Evolutionary conservation across 1,140 invertebrate genomes (phyloP), one percentile per base, ranked within the genome.

Genomic region (Trypoxylus dichotomus): DNA sequence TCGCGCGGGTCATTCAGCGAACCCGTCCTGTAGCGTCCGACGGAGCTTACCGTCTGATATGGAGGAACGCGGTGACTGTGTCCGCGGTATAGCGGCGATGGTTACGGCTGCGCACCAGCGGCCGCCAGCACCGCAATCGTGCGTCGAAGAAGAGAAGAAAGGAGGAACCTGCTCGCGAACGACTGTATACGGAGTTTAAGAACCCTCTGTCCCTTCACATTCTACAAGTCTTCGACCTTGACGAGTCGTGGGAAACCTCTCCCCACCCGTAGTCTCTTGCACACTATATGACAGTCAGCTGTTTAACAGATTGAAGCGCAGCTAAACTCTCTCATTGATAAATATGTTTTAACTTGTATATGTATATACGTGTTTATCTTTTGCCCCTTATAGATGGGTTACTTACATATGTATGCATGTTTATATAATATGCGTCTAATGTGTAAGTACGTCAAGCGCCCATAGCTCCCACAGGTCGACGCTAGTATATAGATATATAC

Each of bases 221-320:
- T 68, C 60, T 68, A 68, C 60, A 68, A 68, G 60, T 68, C 60
- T 68, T 68, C 60, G 60, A 68, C 60, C 60, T 68, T 68, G 60
- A 68, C 60, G 21, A 68, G 60, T 68, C 60, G 60, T 68, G 60
- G 60, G 60, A 68, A 68, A 68, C 60, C 60, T 68, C 60, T 29
- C 60, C 60, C 60, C 60, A 68, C 60, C 47, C 19, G 47, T 68
- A 24, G 19, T 13, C 24, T 68, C 60, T 24, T 68, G 60, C 60
- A 68, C 21, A 68, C 60, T 54, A 54, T 54, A 68, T 68, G 60
- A 68, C 60, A 68, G 60, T 68, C 60, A 68, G 60, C 60, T 68
- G 60, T 68, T 68, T 68, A 68, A 68, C 60, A 68, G 60, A 68
- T 68, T 68, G 60, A 29, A 68, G 60, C 60, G 60, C 60, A 68